A percentile compares a stretch with the other conserved stretches of the same genome.
Conservation (phyloP, 1,140 invertebrate species). For the Branchinecta lindahli region DNA sequence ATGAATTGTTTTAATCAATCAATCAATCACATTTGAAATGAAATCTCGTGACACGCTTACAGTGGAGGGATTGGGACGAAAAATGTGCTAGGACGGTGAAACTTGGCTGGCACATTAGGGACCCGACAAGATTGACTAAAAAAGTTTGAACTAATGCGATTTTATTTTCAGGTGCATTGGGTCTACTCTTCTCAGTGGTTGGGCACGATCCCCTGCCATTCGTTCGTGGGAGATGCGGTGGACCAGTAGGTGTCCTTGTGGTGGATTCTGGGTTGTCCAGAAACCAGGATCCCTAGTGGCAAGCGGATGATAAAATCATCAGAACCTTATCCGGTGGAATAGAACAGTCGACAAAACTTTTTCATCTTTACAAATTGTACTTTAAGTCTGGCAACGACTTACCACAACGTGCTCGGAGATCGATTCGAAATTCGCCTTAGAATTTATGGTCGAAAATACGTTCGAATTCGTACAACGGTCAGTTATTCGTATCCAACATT, state of each 20-base stretch:
- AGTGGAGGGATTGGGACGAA: not conserved
- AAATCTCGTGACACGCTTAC: not conserved
- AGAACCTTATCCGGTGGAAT: too few species aligned
- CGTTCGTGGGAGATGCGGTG: not conserved
- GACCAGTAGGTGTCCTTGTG: not conserved
- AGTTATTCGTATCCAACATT: too few species aligned
- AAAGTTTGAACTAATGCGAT: not conserved
- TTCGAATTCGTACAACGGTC: too few species aligned
- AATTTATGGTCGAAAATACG: too few species aligned
- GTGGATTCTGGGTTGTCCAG: not conserved
- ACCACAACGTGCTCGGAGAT: too few species aligned
- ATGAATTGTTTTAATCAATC: too few species aligned
- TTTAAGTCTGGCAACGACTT: too few species aligned
- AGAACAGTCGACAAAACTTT: too few species aligned
- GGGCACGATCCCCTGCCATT: not conserved
- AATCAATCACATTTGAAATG: too few species aligned
- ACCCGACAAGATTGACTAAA: not conserved
- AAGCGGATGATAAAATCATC: not conserved
- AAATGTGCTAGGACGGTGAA: not conserved
- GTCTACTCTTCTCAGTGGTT: not conserved
- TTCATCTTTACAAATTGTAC: too few species aligned
- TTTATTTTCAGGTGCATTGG: not conserved
- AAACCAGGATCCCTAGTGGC: constrained; percentile 1
- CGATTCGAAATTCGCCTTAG: too few species aligned
- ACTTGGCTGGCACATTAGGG: not conserved